A percentile compares a stretch with the other conserved stretches of the same genome.
Conservation (phyloP, 2,888 invertebrate species). For the Silvanus unidentatus region DNA sequence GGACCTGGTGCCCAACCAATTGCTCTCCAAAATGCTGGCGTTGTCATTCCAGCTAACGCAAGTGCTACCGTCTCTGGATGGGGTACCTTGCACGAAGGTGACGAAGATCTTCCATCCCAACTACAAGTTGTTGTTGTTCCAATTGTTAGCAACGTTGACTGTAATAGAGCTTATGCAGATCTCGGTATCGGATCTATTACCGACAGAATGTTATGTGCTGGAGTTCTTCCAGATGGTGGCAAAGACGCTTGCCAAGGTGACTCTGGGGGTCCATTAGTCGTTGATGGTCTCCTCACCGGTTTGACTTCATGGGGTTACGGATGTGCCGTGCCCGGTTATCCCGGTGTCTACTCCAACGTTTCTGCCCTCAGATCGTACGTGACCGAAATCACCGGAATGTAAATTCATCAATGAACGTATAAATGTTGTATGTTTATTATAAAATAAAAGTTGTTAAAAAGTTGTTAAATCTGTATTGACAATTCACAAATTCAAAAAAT, state of each 20-base stretch:
- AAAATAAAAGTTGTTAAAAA: too few relatives aligned
- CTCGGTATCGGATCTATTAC: constrained; percentile 29
- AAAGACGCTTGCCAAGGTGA: constrained; percentile 50
- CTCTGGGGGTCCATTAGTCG: constrained; percentile 24
- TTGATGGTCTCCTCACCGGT: constrained; percentile 18
- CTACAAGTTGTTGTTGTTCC: constrained; percentile 21
- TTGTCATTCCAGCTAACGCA: constrained; percentile 11
- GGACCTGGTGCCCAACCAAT: constrained; percentile 38
- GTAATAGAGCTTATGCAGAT: constrained; percentile 11
- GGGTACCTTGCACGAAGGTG: constrained; percentile 17
- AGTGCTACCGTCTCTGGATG: constrained; percentile 18
- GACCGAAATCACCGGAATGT: not conserved
- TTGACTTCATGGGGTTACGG: constrained; percentile 21
- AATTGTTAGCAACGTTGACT: constrained; percentile 15
- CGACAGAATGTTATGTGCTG: constrained; percentile 52
- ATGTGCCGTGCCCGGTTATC: constrained; percentile 15
- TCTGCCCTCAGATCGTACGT: constrained; percentile 10
- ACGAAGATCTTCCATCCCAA: constrained; percentile 7
- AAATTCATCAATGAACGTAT: too few relatives aligned
- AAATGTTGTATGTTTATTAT: not conserved
- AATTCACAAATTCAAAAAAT: too few relatives aligned
- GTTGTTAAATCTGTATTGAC: too few relatives aligned
- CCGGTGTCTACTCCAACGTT: constrained; percentile 20
- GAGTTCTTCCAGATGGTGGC: constrained; percentile 45
- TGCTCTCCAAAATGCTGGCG: not conserved